A percentile compares a stretch with the other conserved stretches of the same genome.
phyloP scores from a whole-genome alignment of 2,888 invertebrate species.

The Vesta saturnalis region DNA sequence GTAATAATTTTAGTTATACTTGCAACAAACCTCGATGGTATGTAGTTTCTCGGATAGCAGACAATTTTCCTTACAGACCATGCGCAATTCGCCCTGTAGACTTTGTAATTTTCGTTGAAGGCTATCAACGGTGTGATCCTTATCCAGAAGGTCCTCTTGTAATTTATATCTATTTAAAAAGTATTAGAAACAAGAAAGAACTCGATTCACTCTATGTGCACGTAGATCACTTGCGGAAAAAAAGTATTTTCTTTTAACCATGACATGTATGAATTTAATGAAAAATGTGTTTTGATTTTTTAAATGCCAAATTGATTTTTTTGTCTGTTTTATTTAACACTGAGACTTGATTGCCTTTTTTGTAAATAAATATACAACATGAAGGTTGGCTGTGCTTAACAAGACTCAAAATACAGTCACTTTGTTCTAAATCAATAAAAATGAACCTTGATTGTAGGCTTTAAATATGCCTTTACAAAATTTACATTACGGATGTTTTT shows the following conservation, averaged over 20 bases:
- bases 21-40: slow-evolving; percentile 16
- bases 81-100: slow-evolving; percentile 71
- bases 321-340: not conserved
- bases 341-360: too few relatives aligned
- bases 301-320: slow-evolving; percentile 12
- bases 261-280: slow-evolving; percentile 20
- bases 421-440: too few relatives aligned
- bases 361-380: too few relatives aligned
- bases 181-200: too few relatives aligned
- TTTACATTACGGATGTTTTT: too few relatives aligned
- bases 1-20: not conserved
- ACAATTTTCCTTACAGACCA: slow-evolving; percentile 70
- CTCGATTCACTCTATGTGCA: too few relatives aligned
- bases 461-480: too few relatives aligned
- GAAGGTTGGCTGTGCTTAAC: too few relatives aligned
- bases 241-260: slow-evolving; percentile 2
- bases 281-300: slow-evolving; percentile 13
- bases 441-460: too few relatives aligned
- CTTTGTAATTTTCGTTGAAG: slow-evolving; percentile 70
- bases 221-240: not conserved
- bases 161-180: slow-evolving; percentile 66
- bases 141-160: slow-evolving; percentile 71
- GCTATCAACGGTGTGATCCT: slow-evolving; percentile 71
- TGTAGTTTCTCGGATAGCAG: slow-evolving; percentile 66
- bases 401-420: too few relatives aligned